Conservation (phyloP, 2,888 invertebrate genomes). For the Eupithecia exiguata region DNA sequence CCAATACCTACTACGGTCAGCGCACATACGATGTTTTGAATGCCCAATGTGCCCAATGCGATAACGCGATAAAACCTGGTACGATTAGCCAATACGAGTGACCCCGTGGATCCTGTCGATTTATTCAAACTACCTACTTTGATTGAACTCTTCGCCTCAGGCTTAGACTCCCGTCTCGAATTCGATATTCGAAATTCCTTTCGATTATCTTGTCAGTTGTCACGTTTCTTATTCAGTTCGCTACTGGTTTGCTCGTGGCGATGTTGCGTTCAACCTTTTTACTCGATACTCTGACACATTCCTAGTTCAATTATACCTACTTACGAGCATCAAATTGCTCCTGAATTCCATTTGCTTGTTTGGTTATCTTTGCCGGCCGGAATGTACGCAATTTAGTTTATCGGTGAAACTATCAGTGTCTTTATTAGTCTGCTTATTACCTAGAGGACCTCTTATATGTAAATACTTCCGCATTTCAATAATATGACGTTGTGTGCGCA, state of each 20-base stretch:
- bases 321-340: slow-evolving; percentile 29
- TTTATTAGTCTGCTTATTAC: slow-evolving; percentile 10
- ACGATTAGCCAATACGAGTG: slow-evolving; percentile 77
- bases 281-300: slow-evolving; percentile 32
- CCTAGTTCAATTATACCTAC: slow-evolving; percentile 35
- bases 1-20: slow-evolving; percentile 45
- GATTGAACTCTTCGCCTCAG: slow-evolving; percentile 30
- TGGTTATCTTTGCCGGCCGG: slow-evolving; percentile 9
- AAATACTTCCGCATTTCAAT: slow-evolving; percentile 42
- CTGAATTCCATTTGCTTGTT: slow-evolving; percentile 30
- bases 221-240: slow-evolving; percentile 21
- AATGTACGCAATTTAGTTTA: slow-evolving; percentile 26
- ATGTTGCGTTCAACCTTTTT: slow-evolving; percentile 15
- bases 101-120: slow-evolving; percentile 63
- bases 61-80: slow-evolving; percentile 77
- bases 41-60: slow-evolving; percentile 54
- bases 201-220: slow-evolving; percentile 22
- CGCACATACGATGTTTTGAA: slow-evolving; percentile 39
- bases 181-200: slow-evolving; percentile 19
- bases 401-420: slow-evolving; percentile 17
- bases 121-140: slow-evolving; percentile 50
- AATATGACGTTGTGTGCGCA: slow-evolving; percentile 23
- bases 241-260: slow-evolving; percentile 22
- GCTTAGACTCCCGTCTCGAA: slow-evolving; percentile 23
- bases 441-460: slow-evolving; percentile 25